Percentiles rank a stretch among this genome's conserved stretches.
Evolutionary conservation across 2,113 vertebrate species (phyloP).

Genomic region (Abramis brama): DNA sequence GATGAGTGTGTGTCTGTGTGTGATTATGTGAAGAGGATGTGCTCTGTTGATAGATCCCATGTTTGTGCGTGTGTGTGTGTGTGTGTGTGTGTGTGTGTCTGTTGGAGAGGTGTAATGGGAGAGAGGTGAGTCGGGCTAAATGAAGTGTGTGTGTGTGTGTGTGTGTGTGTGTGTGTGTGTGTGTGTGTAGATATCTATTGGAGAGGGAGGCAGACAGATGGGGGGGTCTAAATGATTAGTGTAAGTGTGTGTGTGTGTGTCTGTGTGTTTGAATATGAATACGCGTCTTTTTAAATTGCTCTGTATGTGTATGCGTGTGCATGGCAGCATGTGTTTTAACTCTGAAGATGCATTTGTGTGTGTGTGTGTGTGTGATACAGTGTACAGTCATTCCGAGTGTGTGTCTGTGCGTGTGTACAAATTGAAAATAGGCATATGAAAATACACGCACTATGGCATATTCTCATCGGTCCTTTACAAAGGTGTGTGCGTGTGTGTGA

Average conservation of each 20-base stretch:
- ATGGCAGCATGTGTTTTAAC: slow-evolving; percentile 15
- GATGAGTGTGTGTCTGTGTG: neutral
- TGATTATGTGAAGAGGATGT: slow-evolving; percentile 17
- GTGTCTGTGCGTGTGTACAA: slow-evolving; percentile 40
- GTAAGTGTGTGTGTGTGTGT: slow-evolving; percentile 10
- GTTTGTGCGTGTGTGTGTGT: too few relatives aligned
- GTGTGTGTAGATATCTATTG: neutral
- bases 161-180: too few relatives aligned
- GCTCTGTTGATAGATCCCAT: too few relatives aligned
- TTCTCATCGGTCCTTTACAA: neutral
- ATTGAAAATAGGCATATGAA: slow-evolving; percentile 38
- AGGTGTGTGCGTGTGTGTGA: slow-evolving; percentile 43
- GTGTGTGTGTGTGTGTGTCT: neutral
- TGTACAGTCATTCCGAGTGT: slow-evolving; percentile 14
- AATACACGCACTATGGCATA: neutral
- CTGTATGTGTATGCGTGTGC: slow-evolving; percentile 39
- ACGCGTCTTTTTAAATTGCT: slow-evolving; percentile 39
- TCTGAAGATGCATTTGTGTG: slow-evolving; percentile 57
- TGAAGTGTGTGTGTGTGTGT: too few relatives aligned
- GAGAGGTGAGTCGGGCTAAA: too few relatives aligned
- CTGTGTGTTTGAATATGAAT: slow-evolving; percentile 59
- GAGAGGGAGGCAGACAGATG: too few relatives aligned
- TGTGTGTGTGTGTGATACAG: slow-evolving; percentile 25
- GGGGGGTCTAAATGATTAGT: neutral
- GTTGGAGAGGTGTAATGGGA: too few relatives aligned